These are phyloP conservation scores for Dendrocincla fuliginosa DNA, from an alignment of 2,797 vertebrate species.

Conservation along the genomic window DNA sequence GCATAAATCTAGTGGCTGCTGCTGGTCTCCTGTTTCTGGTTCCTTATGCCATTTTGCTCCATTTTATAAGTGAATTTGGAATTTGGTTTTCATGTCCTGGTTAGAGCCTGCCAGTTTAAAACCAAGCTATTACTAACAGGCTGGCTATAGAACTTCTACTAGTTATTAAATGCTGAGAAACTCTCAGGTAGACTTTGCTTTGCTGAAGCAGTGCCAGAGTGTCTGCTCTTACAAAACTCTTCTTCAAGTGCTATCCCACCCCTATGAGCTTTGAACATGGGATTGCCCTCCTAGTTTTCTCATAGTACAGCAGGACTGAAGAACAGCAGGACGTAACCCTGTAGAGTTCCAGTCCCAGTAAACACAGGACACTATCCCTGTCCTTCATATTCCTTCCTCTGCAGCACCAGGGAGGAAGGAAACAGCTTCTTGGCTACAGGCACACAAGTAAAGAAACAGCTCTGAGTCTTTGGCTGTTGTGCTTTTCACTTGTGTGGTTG, in stretches of 20 bases:
- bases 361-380: not conserved
- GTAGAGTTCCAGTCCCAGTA: not conserved
- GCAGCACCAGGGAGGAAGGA: slow-evolving; percentile 9
- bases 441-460: not conserved
- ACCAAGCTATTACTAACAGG: not conserved
- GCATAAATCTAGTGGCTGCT: not conserved
- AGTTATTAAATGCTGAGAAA: not conserved
- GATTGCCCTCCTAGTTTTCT: not conserved
- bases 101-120: not conserved
- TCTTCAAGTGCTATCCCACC: too few relatives aligned
- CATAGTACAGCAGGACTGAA: not conserved
- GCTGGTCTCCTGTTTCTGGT: not conserved
- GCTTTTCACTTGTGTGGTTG: not conserved
- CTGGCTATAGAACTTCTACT: not conserved
- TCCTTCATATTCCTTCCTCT: slow-evolving; percentile 1
- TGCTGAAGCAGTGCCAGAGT: not conserved
- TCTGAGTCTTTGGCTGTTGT: not conserved
- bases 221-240: not conserved
- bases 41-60: not conserved
- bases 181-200: not conserved
- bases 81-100: not conserved
- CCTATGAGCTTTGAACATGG: not conserved
- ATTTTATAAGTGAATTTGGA: not conserved
- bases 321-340: not conserved
- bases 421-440: slow-evolving; percentile 3